A percentile compares a stretch with the other conserved stretches of the same genome.
phyloP scores from a whole-genome alignment of 35 echinoderm and acorn worm genomes.

The Patiria miniata region DNA sequence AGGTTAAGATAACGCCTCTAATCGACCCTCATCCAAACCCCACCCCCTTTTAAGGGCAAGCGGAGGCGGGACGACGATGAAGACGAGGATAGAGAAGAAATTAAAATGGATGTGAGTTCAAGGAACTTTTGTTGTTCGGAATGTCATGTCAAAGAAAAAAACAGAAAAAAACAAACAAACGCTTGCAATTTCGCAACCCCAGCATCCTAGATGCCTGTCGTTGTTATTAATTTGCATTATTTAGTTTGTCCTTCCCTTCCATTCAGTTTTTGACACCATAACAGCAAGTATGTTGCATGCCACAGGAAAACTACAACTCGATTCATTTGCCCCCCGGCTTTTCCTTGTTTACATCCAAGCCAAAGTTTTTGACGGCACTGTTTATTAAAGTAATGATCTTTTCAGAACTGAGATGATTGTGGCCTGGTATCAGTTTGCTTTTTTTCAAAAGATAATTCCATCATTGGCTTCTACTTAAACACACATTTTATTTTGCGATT shows the following conservation, averaged over 20 bases:
- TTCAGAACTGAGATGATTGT: too few relatives aligned
- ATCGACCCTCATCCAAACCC: neutral
- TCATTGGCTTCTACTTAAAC: too few relatives aligned
- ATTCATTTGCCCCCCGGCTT: neutral
- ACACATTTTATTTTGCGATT: too few relatives aligned
- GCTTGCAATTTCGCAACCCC: too few relatives aligned
- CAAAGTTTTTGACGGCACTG: too few relatives aligned
- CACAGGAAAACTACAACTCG: neutral
- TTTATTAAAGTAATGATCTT: too few relatives aligned
- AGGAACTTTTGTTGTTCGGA: neutral
- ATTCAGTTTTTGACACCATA: neutral
- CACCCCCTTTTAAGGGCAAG: neutral
- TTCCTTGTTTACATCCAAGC: neutral
- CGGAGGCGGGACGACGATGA: constrained; percentile 12
- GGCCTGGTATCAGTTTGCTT: too few relatives aligned
- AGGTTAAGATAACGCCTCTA: neutral
- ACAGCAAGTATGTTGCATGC: constrained; percentile 10
- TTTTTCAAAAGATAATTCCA: too few relatives aligned
- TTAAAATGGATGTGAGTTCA: constrained; percentile 23
- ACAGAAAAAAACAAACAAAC: too few relatives aligned
- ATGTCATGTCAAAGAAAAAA: neutral
- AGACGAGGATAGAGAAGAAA: constrained; percentile 1
- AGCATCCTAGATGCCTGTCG: constrained; percentile 8
- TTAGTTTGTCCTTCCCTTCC: constrained; percentile 7
- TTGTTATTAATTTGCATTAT: neutral